Conservation (phyloP, 2,888 invertebrate genomes). For the Nineta flava region DNA sequence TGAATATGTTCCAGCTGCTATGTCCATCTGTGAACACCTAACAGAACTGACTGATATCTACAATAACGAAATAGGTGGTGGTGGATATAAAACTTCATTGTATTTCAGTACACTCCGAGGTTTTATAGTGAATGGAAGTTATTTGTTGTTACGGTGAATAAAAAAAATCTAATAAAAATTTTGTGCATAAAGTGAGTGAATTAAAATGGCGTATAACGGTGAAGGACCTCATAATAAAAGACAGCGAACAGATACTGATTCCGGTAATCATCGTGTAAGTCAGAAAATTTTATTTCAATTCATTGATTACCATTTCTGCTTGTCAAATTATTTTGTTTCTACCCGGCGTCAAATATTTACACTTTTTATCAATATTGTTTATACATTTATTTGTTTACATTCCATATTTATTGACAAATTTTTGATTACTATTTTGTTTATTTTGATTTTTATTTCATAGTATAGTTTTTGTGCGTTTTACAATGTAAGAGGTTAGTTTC, state of each 20-base stretch:
- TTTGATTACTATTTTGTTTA: too few species aligned
- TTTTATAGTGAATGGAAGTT: conserved; percentile 32
- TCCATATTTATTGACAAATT: too few species aligned
- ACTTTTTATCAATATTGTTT: too few species aligned
- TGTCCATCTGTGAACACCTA: too few species aligned
- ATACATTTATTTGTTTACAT: too few species aligned
- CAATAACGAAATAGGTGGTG: too few species aligned
- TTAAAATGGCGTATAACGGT: conserved; percentile 56
- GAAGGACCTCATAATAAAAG: conserved; percentile 36
- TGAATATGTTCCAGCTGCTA: too few species aligned
- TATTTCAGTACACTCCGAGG: conserved; percentile 23
- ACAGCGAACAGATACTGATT: conserved; percentile 29
- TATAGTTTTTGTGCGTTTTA: too few species aligned
- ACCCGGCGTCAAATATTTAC: too few species aligned
- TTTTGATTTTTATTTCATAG: too few species aligned
- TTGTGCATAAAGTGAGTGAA: conserved; percentile 31
- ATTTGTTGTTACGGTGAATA: conserved; percentile 22
- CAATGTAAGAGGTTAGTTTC: neutral
- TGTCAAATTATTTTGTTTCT: neutral
- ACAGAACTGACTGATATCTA: too few species aligned
- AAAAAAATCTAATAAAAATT: neutral
- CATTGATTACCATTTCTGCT: neutral
- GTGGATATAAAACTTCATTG: too few species aligned
- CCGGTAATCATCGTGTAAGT: conserved; percentile 30
- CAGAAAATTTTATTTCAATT: neutral